Evolutionary conservation across 1,140 invertebrate genomes (phyloP).

Genomic region (Papilio machaon): DNA sequence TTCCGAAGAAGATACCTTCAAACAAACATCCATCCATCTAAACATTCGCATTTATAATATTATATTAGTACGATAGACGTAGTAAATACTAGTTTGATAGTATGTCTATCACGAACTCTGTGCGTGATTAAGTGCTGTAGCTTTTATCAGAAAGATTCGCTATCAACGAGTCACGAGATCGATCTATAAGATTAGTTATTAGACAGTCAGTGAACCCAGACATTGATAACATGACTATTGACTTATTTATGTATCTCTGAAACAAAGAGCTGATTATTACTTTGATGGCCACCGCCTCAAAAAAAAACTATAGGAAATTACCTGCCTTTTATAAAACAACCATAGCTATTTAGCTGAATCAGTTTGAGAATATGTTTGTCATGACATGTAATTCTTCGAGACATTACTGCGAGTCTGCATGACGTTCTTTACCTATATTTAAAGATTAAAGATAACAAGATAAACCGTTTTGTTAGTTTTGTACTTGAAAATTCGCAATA

Average conservation of each 20-base stretch:
- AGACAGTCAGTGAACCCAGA: conserved; percentile 17
- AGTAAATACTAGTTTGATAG: neutral
- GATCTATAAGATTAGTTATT: neutral
- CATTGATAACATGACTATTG: neutral
- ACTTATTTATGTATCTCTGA: neutral
- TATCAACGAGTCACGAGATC: conserved; percentile 10
- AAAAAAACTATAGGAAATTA: neutral
- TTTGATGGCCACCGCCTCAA: neutral
- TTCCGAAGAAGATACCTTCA: too few relatives aligned
- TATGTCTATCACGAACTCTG: neutral
- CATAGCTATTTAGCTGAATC: neutral
- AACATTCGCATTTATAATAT: too few relatives aligned
- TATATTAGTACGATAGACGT: neutral
- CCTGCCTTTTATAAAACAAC: neutral
- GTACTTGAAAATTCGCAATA: neutral
- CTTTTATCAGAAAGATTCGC: neutral
- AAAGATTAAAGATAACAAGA: neutral
- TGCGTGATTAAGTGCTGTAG: neutral
- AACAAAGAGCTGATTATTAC: neutral
- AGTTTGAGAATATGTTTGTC: neutral
- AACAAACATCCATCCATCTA: too few relatives aligned
- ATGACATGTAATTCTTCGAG: neutral
- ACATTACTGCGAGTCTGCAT: neutral
- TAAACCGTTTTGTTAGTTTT: neutral
- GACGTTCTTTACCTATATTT: neutral